Evolutionary conservation across 2,113 vertebrate species (phyloP).

Genomic region (Euleptes europaea): DNA sequence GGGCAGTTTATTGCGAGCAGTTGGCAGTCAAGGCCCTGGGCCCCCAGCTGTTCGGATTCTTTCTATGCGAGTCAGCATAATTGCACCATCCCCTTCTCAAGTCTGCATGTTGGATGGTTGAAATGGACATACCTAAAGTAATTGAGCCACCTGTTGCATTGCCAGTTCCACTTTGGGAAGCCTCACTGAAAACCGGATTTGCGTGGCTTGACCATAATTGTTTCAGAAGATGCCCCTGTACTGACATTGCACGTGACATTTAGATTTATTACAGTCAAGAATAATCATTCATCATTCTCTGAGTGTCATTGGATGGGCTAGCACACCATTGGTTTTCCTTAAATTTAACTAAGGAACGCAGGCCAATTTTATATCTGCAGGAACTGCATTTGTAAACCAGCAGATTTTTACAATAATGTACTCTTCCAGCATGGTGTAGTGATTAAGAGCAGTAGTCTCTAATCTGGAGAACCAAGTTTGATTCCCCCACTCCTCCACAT

Average conservation of each 20-base stretch:
- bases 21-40: not conserved
- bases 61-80: not conserved
- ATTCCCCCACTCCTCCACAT: too few species aligned
- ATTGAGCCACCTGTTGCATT: constrained; percentile 43
- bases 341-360: not conserved
- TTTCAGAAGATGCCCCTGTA: constrained; percentile 29
- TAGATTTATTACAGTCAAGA: constrained; percentile 38
- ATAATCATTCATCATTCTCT: constrained; percentile 23
- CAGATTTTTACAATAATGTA: not conserved
- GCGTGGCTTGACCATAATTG: constrained; percentile 43
- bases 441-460: too few species aligned
- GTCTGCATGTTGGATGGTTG: constrained; percentile 4
- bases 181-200: not conserved
- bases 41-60: constrained; percentile 41
- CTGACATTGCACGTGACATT: constrained; percentile 33
- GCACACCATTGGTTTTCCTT: constrained; percentile 11
- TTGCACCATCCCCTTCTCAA: not conserved
- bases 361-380: not conserved
- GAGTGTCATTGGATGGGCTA: not conserved
- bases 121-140: constrained; percentile 46
- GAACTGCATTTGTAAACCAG: not conserved
- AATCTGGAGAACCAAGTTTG: too few species aligned
- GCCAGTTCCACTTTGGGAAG: constrained; percentile 30
- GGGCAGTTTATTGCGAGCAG: constrained; percentile 1
- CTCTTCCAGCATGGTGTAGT: too few species aligned